These are phyloP conservation scores for Lasioglossum villosulum DNA, from an alignment of 2,888 invertebrate genomes.

Conservation along the genomic window DNA sequence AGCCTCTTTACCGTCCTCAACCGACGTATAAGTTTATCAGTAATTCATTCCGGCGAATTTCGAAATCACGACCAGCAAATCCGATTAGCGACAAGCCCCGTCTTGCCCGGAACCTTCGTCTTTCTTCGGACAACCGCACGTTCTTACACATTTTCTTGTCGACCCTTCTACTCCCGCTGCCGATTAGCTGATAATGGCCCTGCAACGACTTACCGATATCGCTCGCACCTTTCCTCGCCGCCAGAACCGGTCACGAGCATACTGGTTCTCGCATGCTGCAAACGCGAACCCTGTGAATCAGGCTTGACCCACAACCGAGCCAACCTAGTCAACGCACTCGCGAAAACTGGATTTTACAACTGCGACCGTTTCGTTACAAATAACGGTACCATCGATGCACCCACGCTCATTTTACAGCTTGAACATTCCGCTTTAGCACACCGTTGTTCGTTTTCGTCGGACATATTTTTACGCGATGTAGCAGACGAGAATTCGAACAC, in stretches of 20 bases:
- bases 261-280: not conserved
- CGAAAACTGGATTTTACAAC: too few relatives aligned
- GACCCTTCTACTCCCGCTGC: not conserved
- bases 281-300: too few relatives aligned
- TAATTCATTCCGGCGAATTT: conserved; percentile 74
- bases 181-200: not conserved
- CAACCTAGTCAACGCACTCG: not conserved
- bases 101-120: conserved; percentile 2
- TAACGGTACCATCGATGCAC: too few relatives aligned
- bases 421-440: too few relatives aligned
- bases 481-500: too few relatives aligned
- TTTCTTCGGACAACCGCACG: not conserved
- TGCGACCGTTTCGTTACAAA: too few relatives aligned
- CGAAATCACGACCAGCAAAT: conserved; percentile 69
- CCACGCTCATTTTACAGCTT: too few relatives aligned
- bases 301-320: not conserved
- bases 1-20: conserved; percentile 67
- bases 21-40: conserved; percentile 70
- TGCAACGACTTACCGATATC: not conserved
- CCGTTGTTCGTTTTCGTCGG: too few relatives aligned
- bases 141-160: not conserved
- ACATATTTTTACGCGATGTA: too few relatives aligned
- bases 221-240: not conserved
- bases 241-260: not conserved
- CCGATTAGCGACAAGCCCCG: conserved; percentile 60